phyloP scores from a whole-genome alignment of 30 jellyfish, hydroid and myxozoan genomes.

The Clytia hemisphaerica region DNA sequence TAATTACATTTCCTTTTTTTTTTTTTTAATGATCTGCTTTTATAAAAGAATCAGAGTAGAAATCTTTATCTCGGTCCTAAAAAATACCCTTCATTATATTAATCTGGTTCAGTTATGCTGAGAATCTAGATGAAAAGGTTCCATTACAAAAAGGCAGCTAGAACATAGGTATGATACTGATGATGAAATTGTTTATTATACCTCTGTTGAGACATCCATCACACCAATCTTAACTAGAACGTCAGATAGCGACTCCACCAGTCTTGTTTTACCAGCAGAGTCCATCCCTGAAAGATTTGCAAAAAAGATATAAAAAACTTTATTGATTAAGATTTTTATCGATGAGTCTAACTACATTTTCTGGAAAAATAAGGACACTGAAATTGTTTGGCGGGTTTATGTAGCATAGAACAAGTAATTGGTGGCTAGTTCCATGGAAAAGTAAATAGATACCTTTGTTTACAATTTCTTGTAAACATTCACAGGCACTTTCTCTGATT shows the following conservation, averaged over 20 bases:
- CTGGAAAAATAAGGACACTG: not conserved
- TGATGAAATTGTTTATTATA: not conserved
- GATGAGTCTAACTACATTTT: not conserved
- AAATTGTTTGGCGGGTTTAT: no score
- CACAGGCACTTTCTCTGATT: conserved; percentile 81
- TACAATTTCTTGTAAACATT: conserved; percentile 66
- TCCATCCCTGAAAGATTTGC: conserved; percentile 70
- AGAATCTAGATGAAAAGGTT: not conserved
- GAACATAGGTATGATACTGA: not conserved
- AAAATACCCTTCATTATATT: not conserved
- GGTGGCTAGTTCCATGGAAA: no score
- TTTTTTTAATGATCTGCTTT: no score
- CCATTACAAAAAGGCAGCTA: not conserved
- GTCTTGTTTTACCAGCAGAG: conserved; percentile 63
- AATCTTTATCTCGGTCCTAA: conserved; percentile 52
- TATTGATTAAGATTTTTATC: not conserved
- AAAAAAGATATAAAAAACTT: not conserved
- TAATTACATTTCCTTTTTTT: no score
- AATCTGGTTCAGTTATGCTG: no score
- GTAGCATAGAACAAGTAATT: no score
- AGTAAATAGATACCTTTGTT: conserved; percentile 64
- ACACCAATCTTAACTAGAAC: conserved; percentile 72
- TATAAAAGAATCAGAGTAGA: no score
- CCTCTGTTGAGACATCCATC: conserved; percentile 49
- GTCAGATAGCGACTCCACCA: conserved; percentile 61